Base-by-base conservation (phyloP, 2,113 vertebrate genomes). In the Macquaria australasica region DNA sequence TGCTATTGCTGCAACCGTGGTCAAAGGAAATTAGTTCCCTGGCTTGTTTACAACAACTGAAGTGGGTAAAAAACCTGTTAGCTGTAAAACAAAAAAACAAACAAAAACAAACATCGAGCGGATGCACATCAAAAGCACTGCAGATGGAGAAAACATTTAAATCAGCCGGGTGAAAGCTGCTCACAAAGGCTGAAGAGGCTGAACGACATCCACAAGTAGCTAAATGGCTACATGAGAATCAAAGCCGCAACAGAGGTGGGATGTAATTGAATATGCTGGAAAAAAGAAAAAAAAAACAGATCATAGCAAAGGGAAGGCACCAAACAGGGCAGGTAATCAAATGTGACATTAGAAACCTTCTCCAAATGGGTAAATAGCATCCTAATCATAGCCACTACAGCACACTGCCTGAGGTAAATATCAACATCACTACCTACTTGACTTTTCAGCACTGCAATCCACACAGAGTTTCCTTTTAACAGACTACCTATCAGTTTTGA, bases 141-240 rank as follows among this genome's bases (percentile, higher is more conserved):
- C 48, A 82, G 58, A 82, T 70, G 55, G 68, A 53, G 48, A 16
- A 62, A 78, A 25, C 48, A 43, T 8, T 11, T 1, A 55, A 71
- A 75, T 50, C 43, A 62, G 43, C 41, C 64, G 15, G 21, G 73
- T 81, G 37, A 82, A 85, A 87, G 48, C 73, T 21, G 34, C 69
- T 74, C 73, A 74, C 63, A 63, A 76, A 80, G 68, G 71, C 53
- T 53, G 37, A 77, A 59, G 62, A 82, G 60, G 48, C 58, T 66
- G 63, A 70, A 50, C 10, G 0, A 56, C 75, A 64, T 55, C 37
- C 53, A n/a, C 15, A 43, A 5, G 28, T 23, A 39, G 14, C n/a
- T 86, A 62, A 84, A 75, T 34, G 75, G 39, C 53, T 28, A n/a
- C 28, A 59, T 39, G 20, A 3, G 51, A 48, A 81, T 84, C 64